These are phyloP conservation scores for Damaliscus lunatus DNA, from an alignment of 2,113 vertebrate genomes.

Conservation along the genomic window DNA sequence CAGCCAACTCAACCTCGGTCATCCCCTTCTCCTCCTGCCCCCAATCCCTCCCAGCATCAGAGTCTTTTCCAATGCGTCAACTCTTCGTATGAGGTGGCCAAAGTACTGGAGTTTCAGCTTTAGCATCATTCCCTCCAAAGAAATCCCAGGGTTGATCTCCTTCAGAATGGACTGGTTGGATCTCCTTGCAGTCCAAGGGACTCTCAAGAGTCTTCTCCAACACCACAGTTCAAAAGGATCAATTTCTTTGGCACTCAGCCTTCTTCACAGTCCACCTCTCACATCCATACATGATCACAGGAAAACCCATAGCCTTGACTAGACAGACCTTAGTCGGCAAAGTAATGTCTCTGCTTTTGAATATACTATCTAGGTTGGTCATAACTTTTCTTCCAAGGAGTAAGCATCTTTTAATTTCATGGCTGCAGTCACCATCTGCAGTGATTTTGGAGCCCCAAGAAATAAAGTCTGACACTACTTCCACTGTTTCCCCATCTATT, in stretches of 20 bases:
- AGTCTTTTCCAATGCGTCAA: neutral
- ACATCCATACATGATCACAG: neutral
- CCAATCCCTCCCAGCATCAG: neutral
- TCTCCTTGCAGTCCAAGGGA: neutral
- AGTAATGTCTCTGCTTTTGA: neutral
- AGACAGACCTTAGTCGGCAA: neutral
- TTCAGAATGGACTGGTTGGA: neutral
- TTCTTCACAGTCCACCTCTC: neutral
- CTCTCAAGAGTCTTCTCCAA: neutral
- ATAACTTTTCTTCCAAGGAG: neutral
- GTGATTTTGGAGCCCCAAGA: rapidly evolving
- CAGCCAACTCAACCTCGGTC: neutral
- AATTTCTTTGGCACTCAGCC: neutral
- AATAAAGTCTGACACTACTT: no score
- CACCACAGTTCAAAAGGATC: neutral
- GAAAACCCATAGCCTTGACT: neutral
- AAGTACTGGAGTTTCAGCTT: neutral
- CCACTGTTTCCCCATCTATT: no score
- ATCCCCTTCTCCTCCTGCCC: neutral
- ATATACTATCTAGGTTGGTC: neutral
- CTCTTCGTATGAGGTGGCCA: neutral
- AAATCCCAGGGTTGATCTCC: neutral
- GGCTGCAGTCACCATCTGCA: no score
- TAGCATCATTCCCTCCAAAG: neutral
- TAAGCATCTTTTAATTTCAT: no score